Conservation (phyloP, 2,113 vertebrate species). For the Ageneiosus marmoratus region DNA sequence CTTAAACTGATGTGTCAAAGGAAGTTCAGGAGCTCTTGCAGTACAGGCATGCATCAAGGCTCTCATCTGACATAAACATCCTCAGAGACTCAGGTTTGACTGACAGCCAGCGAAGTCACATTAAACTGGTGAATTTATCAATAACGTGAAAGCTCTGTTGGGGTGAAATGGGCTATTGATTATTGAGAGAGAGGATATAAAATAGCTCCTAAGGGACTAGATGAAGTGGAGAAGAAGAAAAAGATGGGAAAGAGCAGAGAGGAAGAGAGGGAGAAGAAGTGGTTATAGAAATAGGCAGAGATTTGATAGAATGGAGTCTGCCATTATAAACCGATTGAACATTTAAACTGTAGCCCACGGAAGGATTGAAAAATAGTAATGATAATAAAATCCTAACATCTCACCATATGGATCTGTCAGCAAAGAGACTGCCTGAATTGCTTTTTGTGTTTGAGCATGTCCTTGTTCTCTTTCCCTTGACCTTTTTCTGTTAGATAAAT, state of each 20-base stretch:
- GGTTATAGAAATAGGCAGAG: not conserved
- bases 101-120: conserved; percentile 31
- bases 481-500: not conserved
- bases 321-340: not conserved
- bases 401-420: not conserved
- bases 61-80: not conserved
- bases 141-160: conserved; percentile 35
- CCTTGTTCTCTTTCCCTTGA: not conserved
- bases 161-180: conserved; percentile 54
- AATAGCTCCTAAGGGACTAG: not conserved
- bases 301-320: conserved; percentile 7
- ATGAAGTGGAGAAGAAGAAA: not conserved
- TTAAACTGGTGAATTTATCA: conserved; percentile 44
- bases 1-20: not conserved
- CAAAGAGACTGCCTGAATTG: not conserved
- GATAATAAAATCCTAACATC: not conserved
- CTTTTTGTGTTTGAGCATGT: not conserved
- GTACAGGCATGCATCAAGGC: not conserved
- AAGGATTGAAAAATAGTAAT: not conserved
- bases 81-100: conserved; percentile 26
- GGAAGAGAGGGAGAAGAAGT: not conserved
- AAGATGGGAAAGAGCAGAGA: not conserved
- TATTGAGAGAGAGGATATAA: conserved; percentile 21
- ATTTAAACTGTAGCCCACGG: conserved; percentile 12
- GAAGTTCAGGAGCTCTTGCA: not conserved